Evolutionary conservation across 2,888 invertebrate species (phyloP).

Genomic region (Fissipunctia ypsillon): DNA sequence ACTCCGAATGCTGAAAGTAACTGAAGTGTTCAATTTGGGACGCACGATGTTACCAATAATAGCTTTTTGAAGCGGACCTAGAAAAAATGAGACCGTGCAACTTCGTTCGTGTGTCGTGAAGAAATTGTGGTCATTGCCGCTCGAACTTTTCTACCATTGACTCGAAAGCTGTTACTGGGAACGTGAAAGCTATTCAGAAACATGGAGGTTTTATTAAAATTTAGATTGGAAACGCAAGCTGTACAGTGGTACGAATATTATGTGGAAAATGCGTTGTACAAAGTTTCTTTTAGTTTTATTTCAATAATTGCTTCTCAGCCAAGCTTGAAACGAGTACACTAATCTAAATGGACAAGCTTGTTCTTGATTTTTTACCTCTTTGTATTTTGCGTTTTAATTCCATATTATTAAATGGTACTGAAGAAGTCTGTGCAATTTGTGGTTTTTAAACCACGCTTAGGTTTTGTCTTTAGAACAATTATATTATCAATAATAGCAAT

Average conservation of each 20-base stretch:
- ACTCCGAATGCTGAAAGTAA: conserved; percentile 30
- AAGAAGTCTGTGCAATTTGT: background rate
- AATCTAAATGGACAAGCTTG: conserved; percentile 33
- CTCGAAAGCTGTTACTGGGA: conserved; percentile 55
- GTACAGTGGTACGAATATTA: conserved; percentile 31
- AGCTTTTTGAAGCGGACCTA: conserved; percentile 59
- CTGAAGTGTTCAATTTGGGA: conserved; percentile 62
- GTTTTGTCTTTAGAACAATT: background rate
- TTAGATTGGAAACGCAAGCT: conserved; percentile 46
- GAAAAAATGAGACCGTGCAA: conserved; percentile 54
- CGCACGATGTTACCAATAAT: conserved; percentile 63
- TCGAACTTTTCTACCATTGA: conserved; percentile 62
- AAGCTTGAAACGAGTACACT: conserved; percentile 38
- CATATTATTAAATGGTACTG: background rate
- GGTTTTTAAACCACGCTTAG: background rate
- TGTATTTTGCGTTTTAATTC: background rate
- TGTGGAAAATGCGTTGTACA: conserved; percentile 31
- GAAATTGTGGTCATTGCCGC: conserved; percentile 64
- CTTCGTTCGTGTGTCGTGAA: conserved; percentile 52
- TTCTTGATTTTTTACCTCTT: background rate
- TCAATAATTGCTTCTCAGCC: conserved; percentile 49
- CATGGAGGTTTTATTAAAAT: conserved; percentile 58
- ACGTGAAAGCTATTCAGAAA: conserved; percentile 54
- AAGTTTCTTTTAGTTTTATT: conserved; percentile 34
- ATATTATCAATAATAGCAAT: background rate